Base-by-base conservation (phyloP, 2,888 invertebrate genomes). In the Seira sanloemensis region DNA sequence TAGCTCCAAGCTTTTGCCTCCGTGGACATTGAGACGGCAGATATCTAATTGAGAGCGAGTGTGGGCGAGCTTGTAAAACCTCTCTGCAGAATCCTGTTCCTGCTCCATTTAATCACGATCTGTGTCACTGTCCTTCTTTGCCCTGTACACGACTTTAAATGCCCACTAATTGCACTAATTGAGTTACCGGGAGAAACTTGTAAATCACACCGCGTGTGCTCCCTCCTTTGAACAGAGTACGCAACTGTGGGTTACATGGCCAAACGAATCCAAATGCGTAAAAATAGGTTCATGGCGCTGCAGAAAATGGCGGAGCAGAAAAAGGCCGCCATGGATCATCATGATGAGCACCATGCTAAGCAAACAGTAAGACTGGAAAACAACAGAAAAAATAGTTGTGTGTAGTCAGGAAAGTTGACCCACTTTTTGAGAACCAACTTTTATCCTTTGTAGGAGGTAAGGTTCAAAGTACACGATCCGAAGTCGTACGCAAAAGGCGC, bases 201-300 rank as follows among this genome's bases (percentile, higher is more conserved):
- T n/a, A n/a, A n/a, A n/a, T n/a, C n/a, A n/a, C n/a, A n/a, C n/a
- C n/a, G n/a, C n/a, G n/a, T n/a, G n/a, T n/a, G n/a, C n/a, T 19
- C 4, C 54, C 16, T 73, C 46, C 7, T 21, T 58, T 75, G 58
- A 58, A 89, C 94, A 97, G 98, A 98, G 93, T 98, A 98, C 92
- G 98, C 98, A 89, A 97, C 98, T 89, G 98, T 98, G 90, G 98
- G 98, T 89, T 98, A 98, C 93, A 97, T 98, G 96, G 97, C 97
- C 90, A 98, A 98, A 93, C 94, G 97, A 92, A 97, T 98, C 92
- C 97, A 97, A 92, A 97, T 98, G 97, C 94, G 97, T 91, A 97
- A 97, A 93, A 97, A 96, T 92, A 94, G 97, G 91, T 96, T 97
- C 92, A 93, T 96, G 91, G 95, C 96, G 85, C 95, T 96, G 90